Evolutionary conservation across 2,113 vertebrate genomes (phyloP).

Genomic region (Rostratula benghalensis): DNA sequence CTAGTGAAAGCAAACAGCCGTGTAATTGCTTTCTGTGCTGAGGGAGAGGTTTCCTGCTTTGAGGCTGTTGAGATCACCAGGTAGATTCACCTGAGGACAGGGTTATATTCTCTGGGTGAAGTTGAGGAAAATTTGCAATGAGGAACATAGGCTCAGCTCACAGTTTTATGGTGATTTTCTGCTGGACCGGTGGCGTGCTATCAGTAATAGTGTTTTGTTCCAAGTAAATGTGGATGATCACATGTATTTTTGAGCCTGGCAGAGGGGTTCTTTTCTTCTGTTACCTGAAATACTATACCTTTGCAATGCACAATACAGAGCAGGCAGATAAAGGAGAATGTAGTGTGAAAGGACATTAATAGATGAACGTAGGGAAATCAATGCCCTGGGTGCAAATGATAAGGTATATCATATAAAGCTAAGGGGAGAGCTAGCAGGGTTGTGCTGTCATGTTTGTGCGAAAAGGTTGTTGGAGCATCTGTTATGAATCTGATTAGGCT

Average conservation of each 20-base stretch:
- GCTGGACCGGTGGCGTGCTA: neutral
- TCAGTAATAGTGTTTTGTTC: neutral
- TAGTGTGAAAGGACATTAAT: neutral
- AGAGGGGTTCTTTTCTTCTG: neutral
- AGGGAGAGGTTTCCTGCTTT: neutral
- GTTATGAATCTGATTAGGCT: accelerated
- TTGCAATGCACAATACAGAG: neutral
- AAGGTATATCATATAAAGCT: neutral
- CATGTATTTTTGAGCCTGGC: neutral
- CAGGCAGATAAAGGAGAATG: neutral
- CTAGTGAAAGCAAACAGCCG: neutral
- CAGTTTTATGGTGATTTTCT: neutral
- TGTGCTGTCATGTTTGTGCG: neutral
- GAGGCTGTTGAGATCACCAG: neutral
- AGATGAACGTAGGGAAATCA: neutral
- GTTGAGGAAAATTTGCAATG: accelerated
- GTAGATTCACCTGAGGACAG: neutral
- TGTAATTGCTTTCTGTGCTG: accelerated
- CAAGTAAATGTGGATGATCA: neutral
- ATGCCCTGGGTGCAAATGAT: neutral
- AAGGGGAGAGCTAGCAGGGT: neutral
- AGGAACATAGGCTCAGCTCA: neutral
- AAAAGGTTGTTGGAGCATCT: neutral
- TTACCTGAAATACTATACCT: accelerated
- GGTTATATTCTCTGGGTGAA: neutral